Base-by-base conservation (phyloP, 2,888 invertebrate species). In the Eupithecia tripunctaria region DNA sequence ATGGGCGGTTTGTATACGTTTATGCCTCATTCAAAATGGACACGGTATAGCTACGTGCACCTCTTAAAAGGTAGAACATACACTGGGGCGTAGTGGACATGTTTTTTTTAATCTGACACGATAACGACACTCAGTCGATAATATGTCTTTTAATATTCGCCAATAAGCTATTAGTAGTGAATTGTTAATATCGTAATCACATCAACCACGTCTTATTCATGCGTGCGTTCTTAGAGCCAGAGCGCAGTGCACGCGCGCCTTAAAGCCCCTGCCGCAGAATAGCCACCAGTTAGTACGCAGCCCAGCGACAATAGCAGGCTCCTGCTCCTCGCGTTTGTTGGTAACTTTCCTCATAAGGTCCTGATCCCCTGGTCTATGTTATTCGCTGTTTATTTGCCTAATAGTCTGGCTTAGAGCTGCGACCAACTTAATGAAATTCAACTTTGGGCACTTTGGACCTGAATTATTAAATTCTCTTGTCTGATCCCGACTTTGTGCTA, bases 291-390 rank as follows among this genome's bases (percentile, higher is more conserved):
- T 32, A 64, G 59, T 47, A 56, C 59, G 25, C 15, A 36, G 63
- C n/a, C 63, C 4, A 63, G 32, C 38, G 21, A 64, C 64, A 38
- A 64, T 12, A 41, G 36, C 25, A 27, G 27, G 68, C 21, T 56
- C 41, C 38, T 27, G 64, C 5, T 0, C 1, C 18, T 0, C 12
- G 38, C 63, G 67, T 70, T 67, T 65, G 67, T 70, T 70, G 12
- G 60, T 67, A 77, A 78, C 77, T 77, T 77, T 72, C 56, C 72
- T 72, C 74, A 76, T 75, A 79, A 76, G 73, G 77, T 72, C 73
- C 64, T 70, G 47, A 67, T 62, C 41, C 67, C n/a, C 38, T 32
- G 32, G 65, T 15, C 27, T 7, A 29, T 47, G 65, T 32, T 51
- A 68, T 62, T 68, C 32, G 65, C 67, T 71, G 68, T 66, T 73